Conservation (phyloP, 2,888 invertebrate genomes). For the Luperina nickerlii region DNA sequence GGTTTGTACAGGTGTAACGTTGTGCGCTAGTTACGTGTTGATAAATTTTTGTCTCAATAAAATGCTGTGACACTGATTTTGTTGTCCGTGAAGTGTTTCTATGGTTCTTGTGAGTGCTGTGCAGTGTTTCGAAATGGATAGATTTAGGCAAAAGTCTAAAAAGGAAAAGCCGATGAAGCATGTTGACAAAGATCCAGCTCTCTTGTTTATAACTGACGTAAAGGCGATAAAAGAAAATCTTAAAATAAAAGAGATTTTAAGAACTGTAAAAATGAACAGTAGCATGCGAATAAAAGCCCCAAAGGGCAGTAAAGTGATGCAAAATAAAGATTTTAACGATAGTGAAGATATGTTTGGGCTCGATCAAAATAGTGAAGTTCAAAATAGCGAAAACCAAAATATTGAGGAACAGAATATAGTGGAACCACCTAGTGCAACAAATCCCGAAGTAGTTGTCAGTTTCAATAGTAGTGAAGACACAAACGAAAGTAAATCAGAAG, state of each 20-base stretch:
- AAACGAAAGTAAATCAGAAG: constrained; percentile 46
- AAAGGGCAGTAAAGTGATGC: constrained; percentile 82
- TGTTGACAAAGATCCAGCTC: constrained; percentile 76
- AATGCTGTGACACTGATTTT: constrained; percentile 61
- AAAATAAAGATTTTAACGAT: constrained; percentile 81
- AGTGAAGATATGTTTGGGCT: constrained; percentile 78
- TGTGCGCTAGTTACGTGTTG: constrained; percentile 71
- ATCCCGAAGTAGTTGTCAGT: constrained; percentile 72
- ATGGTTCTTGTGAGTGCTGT: constrained; percentile 48
- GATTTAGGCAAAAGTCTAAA: constrained; percentile 79
- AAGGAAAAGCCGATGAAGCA: constrained; percentile 79
- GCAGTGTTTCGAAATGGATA: constrained; percentile 77
- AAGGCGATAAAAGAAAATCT: constrained; percentile 84
- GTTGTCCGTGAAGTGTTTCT: constrained; percentile 56
- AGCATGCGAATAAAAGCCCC: constrained; percentile 85
- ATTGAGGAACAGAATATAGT: constrained; percentile 45
- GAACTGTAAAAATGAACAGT: constrained; percentile 86
- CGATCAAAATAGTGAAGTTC: constrained; percentile 48
- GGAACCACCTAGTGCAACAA: constrained; percentile 77
- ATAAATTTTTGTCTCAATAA: constrained; percentile 72
- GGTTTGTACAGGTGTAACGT: constrained; percentile 84
- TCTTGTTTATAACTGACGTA: constrained; percentile 78
- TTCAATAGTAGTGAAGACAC: constrained; percentile 47
- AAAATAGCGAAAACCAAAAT: constrained; percentile 48
- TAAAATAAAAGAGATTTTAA: constrained; percentile 85